Percentiles rank a stretch among this genome's conserved stretches.
Evolutionary conservation across 2,888 invertebrate genomes (phyloP).

Genomic region (Balanococcus diminutus): DNA sequence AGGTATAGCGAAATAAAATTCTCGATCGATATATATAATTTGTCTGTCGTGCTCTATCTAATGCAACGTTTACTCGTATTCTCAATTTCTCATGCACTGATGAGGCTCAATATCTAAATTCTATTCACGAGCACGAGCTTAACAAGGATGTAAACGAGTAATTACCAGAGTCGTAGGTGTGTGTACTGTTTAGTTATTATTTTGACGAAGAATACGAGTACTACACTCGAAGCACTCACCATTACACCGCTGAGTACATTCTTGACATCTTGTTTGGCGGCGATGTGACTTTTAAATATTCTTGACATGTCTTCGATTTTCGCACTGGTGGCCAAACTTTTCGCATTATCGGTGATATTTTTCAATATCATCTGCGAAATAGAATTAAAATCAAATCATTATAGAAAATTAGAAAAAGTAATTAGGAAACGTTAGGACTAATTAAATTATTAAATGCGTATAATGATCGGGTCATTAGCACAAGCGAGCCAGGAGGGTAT

Average conservation of each 20-base stretch:
- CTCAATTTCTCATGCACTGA: not conserved
- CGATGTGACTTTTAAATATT: conserved; percentile 90
- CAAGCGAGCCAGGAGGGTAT: not conserved
- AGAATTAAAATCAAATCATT: too few relatives aligned
- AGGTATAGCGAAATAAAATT: not conserved
- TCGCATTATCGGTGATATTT: conserved; percentile 89
- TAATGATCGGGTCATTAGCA: not conserved
- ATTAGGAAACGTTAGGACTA: not conserved
- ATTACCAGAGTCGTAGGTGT: not conserved
- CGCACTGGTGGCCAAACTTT: conserved; percentile 93
- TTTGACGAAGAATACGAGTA: not conserved
- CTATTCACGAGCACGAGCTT: not conserved
- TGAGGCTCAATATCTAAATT: conserved; percentile 4
- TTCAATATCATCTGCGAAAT: conserved; percentile 88
- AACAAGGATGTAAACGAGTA: not conserved
- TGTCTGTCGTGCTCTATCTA: not conserved
- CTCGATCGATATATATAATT: not conserved
- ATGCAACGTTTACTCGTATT: too few relatives aligned
- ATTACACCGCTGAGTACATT: conserved; percentile 92
- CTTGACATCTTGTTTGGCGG: conserved; percentile 90
- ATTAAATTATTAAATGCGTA: not conserved
- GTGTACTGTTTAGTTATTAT: not conserved
- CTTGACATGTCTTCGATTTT: conserved; percentile 99
- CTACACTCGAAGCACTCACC: conserved; percentile 66
- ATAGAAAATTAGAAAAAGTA: too few relatives aligned